Evolutionary conservation across 2,113 vertebrate species (phyloP).

Genomic region (Lathamus discolor): DNA sequence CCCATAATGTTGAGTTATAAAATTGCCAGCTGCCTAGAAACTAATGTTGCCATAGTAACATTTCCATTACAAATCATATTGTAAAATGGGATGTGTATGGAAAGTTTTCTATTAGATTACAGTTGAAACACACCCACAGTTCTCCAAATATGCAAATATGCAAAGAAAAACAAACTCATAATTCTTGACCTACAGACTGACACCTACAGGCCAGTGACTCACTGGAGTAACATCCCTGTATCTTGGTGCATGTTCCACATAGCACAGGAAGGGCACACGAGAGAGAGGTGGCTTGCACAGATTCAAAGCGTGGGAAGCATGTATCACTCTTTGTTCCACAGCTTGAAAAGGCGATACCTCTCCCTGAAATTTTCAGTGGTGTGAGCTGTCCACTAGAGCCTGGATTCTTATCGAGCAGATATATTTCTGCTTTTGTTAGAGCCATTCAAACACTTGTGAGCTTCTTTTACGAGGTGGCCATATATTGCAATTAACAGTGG

Average conservation of each 20-base stretch:
- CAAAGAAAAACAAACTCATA: neutral
- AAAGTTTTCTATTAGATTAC: neutral
- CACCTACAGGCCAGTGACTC: neutral
- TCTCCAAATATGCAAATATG: neutral
- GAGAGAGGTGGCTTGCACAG: neutral
- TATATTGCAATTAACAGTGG: neutral
- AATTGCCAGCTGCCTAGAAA: neutral
- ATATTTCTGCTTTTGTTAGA: neutral
- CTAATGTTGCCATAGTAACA: neutral
- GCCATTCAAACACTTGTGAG: neutral
- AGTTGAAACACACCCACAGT: neutral
- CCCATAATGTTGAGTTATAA: neutral
- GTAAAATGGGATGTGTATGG: neutral
- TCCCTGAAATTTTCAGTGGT: neutral
- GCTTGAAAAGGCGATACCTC: neutral
- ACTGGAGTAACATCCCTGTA: neutral
- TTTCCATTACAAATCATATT: neutral
- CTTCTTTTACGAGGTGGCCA: neutral
- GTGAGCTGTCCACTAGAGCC: neutral
- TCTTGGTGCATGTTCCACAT: rapidly evolving
- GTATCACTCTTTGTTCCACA: neutral
- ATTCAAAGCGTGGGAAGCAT: neutral
- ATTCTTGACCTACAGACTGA: neutral
- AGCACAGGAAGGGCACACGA: rapidly evolving
- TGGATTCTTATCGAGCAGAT: neutral